Evolutionary conservation across 2,888 invertebrate species (phyloP), one percentile per base, ranked within the genome.

Genomic region (Eretmocerus hayati): DNA sequence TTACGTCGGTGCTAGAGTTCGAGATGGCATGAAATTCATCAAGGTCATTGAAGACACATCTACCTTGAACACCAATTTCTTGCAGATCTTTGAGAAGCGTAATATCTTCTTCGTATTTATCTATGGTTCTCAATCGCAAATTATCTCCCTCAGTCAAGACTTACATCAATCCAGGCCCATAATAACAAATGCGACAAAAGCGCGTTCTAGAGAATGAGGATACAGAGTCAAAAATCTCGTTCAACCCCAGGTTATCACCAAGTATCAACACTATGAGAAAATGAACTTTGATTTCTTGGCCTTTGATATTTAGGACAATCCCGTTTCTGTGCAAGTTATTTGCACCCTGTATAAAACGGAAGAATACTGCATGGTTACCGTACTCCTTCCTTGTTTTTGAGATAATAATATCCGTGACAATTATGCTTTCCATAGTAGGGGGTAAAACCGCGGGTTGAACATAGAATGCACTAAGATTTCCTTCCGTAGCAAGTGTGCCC

Each of bases 381-480:
- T 31, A 53, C n/a, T 9, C n/a, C 48, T 53, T 53, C 18, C 50
- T 33, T 33, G 45, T 22, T 13, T 39, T 39, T 6, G 50, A 19
- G 37, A 30, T 38, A 30, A 45, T 36, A 6, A 41, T 19, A 30
- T 35, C 35, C 2, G 22, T 19, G 3, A 45, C 21, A 31, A 50
- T 9, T 35, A 50, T 40, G 31, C 46, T 48, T 9, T 53, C 48
- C 13, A 53, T 37, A 20, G 16, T 31, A 8, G 42, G 31, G 8
- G 42, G 42, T 6, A 42, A 30, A 18, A 49, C 48, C n/a, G 50
- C 36, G n/a, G 56, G 41, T 1, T 44, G 36, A 3, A 39, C 43
- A 18, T 57, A 57, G 3, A 57, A 42, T 19, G 39, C 50, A 6
- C 53, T 54, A 13, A 56, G 44, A 43, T 49, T 42, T 19, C 54